phyloP scores from a whole-genome alignment of 2,797 vertebrate species.

The Clarias platycephalus region DNA sequence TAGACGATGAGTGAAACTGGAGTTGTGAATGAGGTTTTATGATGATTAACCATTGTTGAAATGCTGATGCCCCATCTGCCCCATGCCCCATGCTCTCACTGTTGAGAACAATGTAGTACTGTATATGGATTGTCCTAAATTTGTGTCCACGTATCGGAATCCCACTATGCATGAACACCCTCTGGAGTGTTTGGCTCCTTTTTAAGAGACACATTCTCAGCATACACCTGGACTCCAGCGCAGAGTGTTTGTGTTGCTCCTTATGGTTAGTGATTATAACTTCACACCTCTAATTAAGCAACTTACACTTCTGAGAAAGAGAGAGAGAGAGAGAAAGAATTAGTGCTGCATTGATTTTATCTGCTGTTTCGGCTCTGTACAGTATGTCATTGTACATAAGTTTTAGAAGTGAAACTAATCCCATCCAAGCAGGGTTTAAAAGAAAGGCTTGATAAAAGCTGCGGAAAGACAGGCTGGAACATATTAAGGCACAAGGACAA shows the following conservation, averaged over 20 bases:
- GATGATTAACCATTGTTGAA: background rate
- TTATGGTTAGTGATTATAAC: conserved; percentile 29
- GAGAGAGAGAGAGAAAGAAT: background rate
- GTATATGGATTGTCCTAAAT: background rate
- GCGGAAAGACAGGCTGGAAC: background rate
- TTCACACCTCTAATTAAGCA: conserved; percentile 40
- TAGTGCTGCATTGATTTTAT: background rate
- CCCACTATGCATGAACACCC: background rate
- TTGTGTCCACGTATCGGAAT: background rate
- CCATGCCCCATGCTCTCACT: too few species aligned
- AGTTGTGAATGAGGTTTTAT: background rate
- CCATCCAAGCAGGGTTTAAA: background rate
- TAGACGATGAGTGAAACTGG: background rate
- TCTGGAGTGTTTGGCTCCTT: background rate
- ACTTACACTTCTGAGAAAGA: conserved; percentile 3
- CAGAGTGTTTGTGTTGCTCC: background rate
- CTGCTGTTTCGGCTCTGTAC: background rate
- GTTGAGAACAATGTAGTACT: background rate
- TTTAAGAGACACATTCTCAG: background rate
- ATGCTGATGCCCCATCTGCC: background rate
- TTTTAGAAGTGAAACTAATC: background rate
- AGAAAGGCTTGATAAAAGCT: background rate
- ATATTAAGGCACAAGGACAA: background rate
- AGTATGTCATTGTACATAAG: background rate
- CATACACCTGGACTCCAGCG: conserved; percentile 9